Base-by-base conservation (phyloP, 2,888 invertebrate genomes). In the Hyppa rectilinea region DNA sequence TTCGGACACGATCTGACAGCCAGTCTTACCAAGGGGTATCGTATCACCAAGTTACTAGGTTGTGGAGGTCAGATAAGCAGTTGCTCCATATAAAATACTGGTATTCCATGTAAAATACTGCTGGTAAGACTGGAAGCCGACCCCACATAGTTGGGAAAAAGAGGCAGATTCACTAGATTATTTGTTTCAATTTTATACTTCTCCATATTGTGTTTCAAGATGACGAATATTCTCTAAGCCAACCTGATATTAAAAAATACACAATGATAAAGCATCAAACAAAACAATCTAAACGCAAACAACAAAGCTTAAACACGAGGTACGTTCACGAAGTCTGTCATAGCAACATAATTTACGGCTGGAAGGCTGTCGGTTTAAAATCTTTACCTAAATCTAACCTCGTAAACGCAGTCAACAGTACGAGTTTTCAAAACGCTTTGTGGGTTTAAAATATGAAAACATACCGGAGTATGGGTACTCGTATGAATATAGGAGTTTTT, bases 301-400 rank as follows among this genome's bases (percentile, higher is more conserved):
- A 67, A 64, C 75, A 68, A 71, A 80, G 77, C 70, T 72, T 79
- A 78, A 85, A 85, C 82, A 83, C 72, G 76, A 78, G 71, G 70
- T 75, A 71, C 74, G 78, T 87, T 88, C 71, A 81, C 85, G 60
- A 76, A 85, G 81, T 76, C 78, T 85, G 86, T 84, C 84, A 88
- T 89, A 88, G 88, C 84, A 88, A 82, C 83, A 61, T 84, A 83
- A 83, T 86, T 88, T 85, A 88, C 81, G 55, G 65, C 79, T 76
- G 60, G 45, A 68, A 81, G 80, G 71, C 72, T 83, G 79, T 83
- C 64, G 81, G 78, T 77, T 81, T 75, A 72, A 73, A 66, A 75
- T 82, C 78, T 65, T 76, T 78, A 79, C 74, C 71, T 75, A 73
- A 81, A 85, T 78, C 73, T 82, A 78, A 68, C 75, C 66, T 76